Evolutionary conservation across 2,888 invertebrate species (phyloP), one percentile per base, ranked within the genome.

Genomic region (Fabriciana adippe): DNA sequence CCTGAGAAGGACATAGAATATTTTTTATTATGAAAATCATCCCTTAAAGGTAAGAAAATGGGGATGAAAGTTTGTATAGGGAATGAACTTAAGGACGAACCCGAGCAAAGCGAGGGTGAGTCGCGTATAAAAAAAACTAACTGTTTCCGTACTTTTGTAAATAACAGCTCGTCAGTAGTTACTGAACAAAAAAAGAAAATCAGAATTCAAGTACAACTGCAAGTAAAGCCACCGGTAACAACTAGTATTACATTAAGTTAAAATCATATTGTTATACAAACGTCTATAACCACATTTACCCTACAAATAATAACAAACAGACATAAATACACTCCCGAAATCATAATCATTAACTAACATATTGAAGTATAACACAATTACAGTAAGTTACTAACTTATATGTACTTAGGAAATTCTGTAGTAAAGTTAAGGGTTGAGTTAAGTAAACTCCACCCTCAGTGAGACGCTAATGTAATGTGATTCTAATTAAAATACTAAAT

Each of bases 301-400:
- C 51, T 4, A 26, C 50, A 53, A 57, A 65, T 18, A 59, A 47
- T 21, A 64, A 54, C 65, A 54, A 59, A 59, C 45, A 57, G 31
- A 55, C 61, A 61, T 47, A 41, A 54, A 66, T 47, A 57, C 48
- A 18, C 59, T 48, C 55, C 55, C 48, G 41, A 51, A 61, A 61
- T 50, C 41, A 54, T 64, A 59, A 70, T 68, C 55, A 68, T 71
- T 64, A 71, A 66, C 50, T 55, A 66, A 72, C 68, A 72, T 63
- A 71, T 68, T 68, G 55, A 55, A 70, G 66, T 70, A 67, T 66
- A 69, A 69, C 60, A 68, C 61, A 70, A 70, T 72, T 68, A 72
- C 67, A 50, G 16, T 61, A 68, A 70, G 67, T 68, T 66, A 66
- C 56, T 50, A 64, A 66, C 69, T 71, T 63, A 55, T 63, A 65